These are phyloP conservation scores for Dryocosmus kuriphilus DNA, from an alignment of 2,888 invertebrate genomes.

Conservation along the genomic window DNA sequence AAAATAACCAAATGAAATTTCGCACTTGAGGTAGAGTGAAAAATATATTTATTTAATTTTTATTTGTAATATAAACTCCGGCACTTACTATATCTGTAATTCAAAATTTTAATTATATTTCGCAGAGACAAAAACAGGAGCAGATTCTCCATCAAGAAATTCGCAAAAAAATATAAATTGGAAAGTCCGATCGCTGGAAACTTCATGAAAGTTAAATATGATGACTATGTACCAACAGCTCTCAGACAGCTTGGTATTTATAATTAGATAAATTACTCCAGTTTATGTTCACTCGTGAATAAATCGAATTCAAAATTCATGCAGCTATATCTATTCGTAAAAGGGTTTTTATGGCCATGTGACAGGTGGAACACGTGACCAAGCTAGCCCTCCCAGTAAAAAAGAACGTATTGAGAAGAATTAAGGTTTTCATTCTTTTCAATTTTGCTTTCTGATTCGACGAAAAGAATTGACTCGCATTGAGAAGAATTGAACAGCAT, in stretches of 20 bases:
- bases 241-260: slow-evolving; percentile 74
- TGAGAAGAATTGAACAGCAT: too few species aligned
- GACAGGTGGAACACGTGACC: too few species aligned
- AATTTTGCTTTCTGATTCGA: too few species aligned
- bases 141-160: slow-evolving; percentile 81
- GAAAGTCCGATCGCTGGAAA: slow-evolving; percentile 82
- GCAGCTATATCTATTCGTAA: too few species aligned
- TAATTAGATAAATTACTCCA: slow-evolving; percentile 33
- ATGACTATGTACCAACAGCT: slow-evolving; percentile 80
- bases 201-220: slow-evolving; percentile 81
- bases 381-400: too few species aligned
- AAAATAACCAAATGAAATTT: too few species aligned
- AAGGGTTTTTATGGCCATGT: too few species aligned
- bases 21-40: too few species aligned
- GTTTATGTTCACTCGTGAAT: neutral
- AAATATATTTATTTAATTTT: neutral
- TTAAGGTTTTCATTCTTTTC: too few species aligned
- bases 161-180: slow-evolving; percentile 81
- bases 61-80: neutral
- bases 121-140: slow-evolving; percentile 78
- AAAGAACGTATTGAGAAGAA: too few species aligned
- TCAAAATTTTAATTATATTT: slow-evolving; percentile 38
- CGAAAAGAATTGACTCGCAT: too few species aligned
- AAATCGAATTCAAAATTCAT: neutral
- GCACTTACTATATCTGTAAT: neutral